Conservation (phyloP, 2,797 vertebrate species). For the Cossypha niveicapilla region DNA sequence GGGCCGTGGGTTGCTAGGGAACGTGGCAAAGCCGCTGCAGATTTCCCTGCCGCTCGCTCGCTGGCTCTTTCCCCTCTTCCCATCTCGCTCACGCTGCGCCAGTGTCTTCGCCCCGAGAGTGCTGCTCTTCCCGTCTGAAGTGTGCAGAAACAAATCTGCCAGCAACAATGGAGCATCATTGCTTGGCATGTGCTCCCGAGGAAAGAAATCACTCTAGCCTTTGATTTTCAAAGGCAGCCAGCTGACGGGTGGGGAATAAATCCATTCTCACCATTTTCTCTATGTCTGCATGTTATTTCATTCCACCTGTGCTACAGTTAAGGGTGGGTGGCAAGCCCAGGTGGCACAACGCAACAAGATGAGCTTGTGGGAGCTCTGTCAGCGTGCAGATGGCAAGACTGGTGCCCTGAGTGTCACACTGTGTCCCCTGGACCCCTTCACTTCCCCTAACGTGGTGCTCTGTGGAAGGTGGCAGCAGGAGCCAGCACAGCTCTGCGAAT, state of each 20-base stretch:
- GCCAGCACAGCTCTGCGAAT: background rate
- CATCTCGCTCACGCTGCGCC: background rate
- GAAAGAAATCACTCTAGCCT: background rate
- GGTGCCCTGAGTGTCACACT: background rate
- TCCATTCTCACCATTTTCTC: background rate
- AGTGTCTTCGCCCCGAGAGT: background rate
- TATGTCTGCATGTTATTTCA: background rate
- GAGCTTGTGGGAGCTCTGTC: background rate
- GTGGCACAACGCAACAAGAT: background rate
- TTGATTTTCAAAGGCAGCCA: slow-evolving; percentile 33
- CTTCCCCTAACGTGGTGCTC: rapidly evolving
- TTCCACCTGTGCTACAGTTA: background rate
- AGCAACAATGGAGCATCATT: background rate
- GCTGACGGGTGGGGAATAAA: background rate
- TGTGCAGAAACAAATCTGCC: slow-evolving; percentile 24
- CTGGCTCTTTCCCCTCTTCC: slow-evolving; percentile 2
- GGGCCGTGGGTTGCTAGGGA: slow-evolving; percentile 49
- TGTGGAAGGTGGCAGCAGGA: background rate
- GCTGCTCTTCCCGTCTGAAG: background rate
- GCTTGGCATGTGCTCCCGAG: background rate
- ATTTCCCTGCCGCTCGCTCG: background rate
- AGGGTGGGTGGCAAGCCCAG: background rate
- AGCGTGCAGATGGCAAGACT: background rate
- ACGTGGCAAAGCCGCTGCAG: background rate
- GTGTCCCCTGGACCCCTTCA: background rate